Evolutionary conservation across 2,888 invertebrate species (phyloP).

Genomic region (Drosophila nigricruria): DNA sequence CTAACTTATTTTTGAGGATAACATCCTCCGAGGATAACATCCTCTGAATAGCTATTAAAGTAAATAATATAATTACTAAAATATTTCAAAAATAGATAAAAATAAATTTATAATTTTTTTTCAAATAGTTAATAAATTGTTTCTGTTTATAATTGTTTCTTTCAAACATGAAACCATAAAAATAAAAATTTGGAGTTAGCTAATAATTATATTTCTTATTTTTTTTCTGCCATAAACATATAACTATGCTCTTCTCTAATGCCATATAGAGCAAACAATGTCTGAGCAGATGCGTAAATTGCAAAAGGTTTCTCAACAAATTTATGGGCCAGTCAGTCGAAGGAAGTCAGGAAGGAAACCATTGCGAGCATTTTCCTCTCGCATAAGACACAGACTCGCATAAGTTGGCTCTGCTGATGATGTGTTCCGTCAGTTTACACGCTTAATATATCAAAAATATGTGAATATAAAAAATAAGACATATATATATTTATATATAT

Average conservation of each 20-base stretch:
- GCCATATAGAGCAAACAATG: not conserved
- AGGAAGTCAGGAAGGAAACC: conserved; percentile 14
- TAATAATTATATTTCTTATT: too few relatives aligned
- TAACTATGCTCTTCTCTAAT: conserved; percentile 1
- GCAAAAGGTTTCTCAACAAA: conserved; percentile 45
- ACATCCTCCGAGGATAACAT: too few relatives aligned
- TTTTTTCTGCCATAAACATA: not conserved
- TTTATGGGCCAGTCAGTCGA: conserved; percentile 43
- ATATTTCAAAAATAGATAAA: too few relatives aligned
- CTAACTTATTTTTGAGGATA: too few relatives aligned
- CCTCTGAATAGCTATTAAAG: too few relatives aligned
- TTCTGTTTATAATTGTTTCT: too few relatives aligned
- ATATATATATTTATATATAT: not conserved
- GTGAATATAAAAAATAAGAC: conserved; percentile 35
- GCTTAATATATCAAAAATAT: conserved; percentile 65
- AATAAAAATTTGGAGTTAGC: not conserved
- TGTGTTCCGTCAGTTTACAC: conserved; percentile 41
- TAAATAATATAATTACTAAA: too few relatives aligned
- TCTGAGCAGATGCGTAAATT: conserved; percentile 38
- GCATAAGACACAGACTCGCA: conserved; percentile 12
- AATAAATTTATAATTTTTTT: too few relatives aligned
- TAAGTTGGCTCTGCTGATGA: conserved; percentile 42
- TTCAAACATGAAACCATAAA: not conserved
- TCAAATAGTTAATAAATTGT: too few relatives aligned
- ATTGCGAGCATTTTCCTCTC: conserved; percentile 17